These are phyloP conservation scores for Coleophora flavipennella DNA, from an alignment of 2,888 invertebrate genomes.

Conservation along the genomic window DNA sequence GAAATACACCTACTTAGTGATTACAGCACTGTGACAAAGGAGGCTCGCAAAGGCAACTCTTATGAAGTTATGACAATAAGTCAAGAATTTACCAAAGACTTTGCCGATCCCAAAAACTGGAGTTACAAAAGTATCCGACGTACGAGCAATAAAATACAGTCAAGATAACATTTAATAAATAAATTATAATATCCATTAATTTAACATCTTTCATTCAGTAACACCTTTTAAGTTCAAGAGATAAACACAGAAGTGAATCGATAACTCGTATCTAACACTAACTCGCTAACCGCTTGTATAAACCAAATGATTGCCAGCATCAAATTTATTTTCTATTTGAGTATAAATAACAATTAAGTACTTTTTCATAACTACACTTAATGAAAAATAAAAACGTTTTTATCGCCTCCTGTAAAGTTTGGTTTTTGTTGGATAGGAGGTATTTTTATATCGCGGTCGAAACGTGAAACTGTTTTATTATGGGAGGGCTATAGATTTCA, in stretches of 20 bases:
- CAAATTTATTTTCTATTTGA: too few relatives aligned
- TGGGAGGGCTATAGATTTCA: too few relatives aligned
- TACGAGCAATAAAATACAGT: conserved; percentile 12
- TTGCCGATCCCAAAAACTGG: conserved; percentile 6
- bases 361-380: neutral
- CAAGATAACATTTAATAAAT: conserved; percentile 11
- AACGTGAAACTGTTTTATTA: too few relatives aligned
- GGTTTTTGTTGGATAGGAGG: too few relatives aligned
- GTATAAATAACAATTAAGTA: too few relatives aligned
- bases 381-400: neutral
- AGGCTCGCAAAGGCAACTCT: conserved; percentile 7
- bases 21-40: conserved; percentile 9
- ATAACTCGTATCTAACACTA: too few relatives aligned
- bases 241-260: too few relatives aligned
- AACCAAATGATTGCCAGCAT: too few relatives aligned
- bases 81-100: conserved; percentile 12
- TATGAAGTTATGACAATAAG: conserved; percentile 8
- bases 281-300: too few relatives aligned
- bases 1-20: conserved; percentile 16
- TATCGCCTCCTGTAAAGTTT: neutral
- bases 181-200: conserved; percentile 9
- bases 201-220: conserved; percentile 11
- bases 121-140: conserved; percentile 13
- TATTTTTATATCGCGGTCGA: too few relatives aligned
- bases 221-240: neutral